phyloP scores from a whole-genome alignment of 2,888 invertebrate species.

The Temnothorax unifasciatus region DNA sequence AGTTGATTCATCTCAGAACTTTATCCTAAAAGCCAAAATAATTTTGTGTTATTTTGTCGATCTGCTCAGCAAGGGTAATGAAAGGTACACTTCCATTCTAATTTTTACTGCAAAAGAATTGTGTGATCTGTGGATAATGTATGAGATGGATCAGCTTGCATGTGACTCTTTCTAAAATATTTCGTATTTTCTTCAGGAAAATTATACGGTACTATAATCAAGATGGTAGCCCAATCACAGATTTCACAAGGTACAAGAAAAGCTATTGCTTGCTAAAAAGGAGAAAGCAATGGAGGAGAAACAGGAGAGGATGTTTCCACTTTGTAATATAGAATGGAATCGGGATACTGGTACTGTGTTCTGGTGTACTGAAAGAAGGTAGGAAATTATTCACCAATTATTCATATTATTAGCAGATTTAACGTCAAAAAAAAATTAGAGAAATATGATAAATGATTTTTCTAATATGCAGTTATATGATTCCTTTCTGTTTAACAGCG shows the following conservation, averaged over 20 bases:
- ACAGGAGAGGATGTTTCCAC: constrained; percentile 92
- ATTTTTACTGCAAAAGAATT: constrained; percentile 9
- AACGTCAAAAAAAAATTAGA: neutral
- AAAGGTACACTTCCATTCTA: constrained; percentile 12
- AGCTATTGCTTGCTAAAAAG: constrained; percentile 88
- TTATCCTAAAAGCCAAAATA: constrained; percentile 5
- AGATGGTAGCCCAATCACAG: constrained; percentile 91
- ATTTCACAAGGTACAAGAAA: constrained; percentile 88
- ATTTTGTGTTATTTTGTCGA: constrained; percentile 4
- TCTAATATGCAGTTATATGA: neutral
- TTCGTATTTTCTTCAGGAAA: constrained; percentile 87
- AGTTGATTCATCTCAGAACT: constrained; percentile 5
- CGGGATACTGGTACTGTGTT: constrained; percentile 91
- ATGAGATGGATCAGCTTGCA: constrained; percentile 27
- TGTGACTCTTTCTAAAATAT: constrained; percentile 28
- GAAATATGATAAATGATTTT: neutral
- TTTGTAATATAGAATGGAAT: constrained; percentile 97
- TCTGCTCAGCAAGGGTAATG: neutral
- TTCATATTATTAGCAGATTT: neutral
- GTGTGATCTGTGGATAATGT: neutral
- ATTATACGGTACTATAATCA: constrained; percentile 93
- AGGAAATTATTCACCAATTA: constrained; percentile 47
- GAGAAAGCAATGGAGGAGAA: constrained; percentile 88
- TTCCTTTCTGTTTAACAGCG: constrained; percentile 88
- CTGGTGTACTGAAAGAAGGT: constrained; percentile 96